Base-by-base conservation (phyloP, 2,113 vertebrate genomes). In the Perca flavescens region DNA sequence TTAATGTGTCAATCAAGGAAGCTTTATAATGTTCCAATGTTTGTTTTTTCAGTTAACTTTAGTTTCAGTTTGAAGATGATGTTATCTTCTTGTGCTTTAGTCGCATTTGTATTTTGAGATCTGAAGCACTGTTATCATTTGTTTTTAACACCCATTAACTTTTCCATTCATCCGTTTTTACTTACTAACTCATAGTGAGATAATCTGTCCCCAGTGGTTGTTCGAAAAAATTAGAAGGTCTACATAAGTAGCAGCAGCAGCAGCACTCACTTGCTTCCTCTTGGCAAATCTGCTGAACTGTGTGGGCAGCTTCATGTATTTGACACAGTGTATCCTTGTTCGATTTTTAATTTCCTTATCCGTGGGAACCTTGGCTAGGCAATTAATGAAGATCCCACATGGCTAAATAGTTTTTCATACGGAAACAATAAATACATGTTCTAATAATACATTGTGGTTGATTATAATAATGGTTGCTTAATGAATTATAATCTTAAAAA, bases 261-360 rank as follows among this genome's bases (percentile, higher is more conserved):
- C 52, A 74, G 65, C 57, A 36, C 69, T 81, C 77, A 49, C 81
- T 74, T 25, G 7, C 70, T 22, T 84, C 76, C 22, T 85, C 64
- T 74, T 75, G 65, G 80, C 77, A 78, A 25, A 73, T 70, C 58
- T 49, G 65, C 78, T 63, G 72, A 66, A 76, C 64, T 73, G 78
- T 52, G 68, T 83, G 53, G 69, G 83, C 83, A 54, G 85, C 71
- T 43, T 70, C 73, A 21, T 79, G 54, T 60, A 15, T 79, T 82
- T 86, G 63, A 85, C 68, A 72, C 31, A 0, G 0, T 4, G 43
- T 67, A 84, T 83, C 67, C 72, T 81, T 34, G 72, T 90, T 86
- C 65, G 82, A 84, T 83, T 86, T 85, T 82, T 82, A 64, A 80
- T 86, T 92, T 83, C 78, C 67, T 52, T 65, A 81, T 63, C 66